Conservation (phyloP, 64 coral and sea anemone genomes). For the Montipora sp. region DNA sequence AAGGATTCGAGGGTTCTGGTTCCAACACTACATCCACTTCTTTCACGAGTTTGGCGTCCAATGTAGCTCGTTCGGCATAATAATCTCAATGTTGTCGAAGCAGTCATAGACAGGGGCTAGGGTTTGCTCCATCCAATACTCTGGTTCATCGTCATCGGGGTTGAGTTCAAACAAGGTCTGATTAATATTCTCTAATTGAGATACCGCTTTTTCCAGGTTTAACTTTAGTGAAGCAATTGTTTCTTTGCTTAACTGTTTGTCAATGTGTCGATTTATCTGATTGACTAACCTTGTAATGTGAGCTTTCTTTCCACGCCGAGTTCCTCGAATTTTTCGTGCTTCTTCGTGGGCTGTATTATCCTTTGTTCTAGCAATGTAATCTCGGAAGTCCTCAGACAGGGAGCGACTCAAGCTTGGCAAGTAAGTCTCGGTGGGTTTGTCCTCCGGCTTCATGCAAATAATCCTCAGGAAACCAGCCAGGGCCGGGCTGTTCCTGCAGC, state of each 20-base stretch:
- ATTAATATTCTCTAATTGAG: constrained; percentile 32
- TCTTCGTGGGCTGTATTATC: constrained; percentile 33
- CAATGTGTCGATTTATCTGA: constrained; percentile 34
- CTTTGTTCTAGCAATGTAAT: background rate
- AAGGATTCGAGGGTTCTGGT: constrained; percentile 30
- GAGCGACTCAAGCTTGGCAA: constrained; percentile 20
- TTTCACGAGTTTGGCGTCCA: constrained; percentile 21
- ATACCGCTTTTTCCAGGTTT: constrained; percentile 30
- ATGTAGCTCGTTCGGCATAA: constrained; percentile 16
- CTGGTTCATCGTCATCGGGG: constrained; percentile 28
- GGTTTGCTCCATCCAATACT: constrained; percentile 23
- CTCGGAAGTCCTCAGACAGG: constrained; percentile 9
- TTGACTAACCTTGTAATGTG: constrained; percentile 26
- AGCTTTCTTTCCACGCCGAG: constrained; percentile 41
- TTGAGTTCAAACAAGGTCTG: constrained; percentile 33
- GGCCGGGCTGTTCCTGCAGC: background rate
- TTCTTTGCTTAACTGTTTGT: background rate
- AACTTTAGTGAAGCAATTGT: constrained; percentile 42
- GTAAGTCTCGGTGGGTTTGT: constrained; percentile 13
- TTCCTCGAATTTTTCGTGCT: constrained; percentile 22
- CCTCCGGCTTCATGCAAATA: constrained; percentile 18
- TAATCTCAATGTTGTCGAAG: constrained; percentile 31
- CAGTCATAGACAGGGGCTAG: constrained; percentile 25
- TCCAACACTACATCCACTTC: constrained; percentile 4
- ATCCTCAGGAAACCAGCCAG: no score